These are phyloP conservation scores for Ictalurus furcatus DNA, from an alignment of 2,113 vertebrate genomes.

Conservation along the genomic window DNA sequence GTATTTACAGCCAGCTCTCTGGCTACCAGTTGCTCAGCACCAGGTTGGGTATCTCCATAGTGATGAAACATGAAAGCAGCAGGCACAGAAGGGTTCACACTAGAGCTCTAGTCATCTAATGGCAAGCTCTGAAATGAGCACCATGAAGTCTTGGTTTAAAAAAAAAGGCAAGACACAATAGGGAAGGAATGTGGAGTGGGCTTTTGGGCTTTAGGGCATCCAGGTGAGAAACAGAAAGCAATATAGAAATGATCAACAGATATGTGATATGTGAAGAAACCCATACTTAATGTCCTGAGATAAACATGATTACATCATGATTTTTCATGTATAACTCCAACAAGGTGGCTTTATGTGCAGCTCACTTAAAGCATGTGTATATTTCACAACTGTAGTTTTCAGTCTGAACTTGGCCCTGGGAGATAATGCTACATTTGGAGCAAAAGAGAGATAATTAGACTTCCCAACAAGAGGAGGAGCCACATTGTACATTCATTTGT, in stretches of 20 bases:
- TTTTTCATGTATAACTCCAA: slow-evolving; percentile 4
- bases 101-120: slow-evolving; percentile 24
- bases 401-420: not conserved
- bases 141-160: not conserved
- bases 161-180: slow-evolving; percentile 17
- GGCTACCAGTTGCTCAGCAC: slow-evolving; percentile 68
- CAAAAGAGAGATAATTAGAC: not conserved
- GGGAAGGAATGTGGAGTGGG: slow-evolving; percentile 16
- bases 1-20: slow-evolving; percentile 58
- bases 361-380: not conserved
- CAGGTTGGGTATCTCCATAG: slow-evolving; percentile 72
- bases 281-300: not conserved
- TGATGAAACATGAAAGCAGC: slow-evolving; percentile 75
- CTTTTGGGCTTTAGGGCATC: slow-evolving; percentile 30
- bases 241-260: slow-evolving; percentile 9
- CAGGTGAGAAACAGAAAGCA: slow-evolving; percentile 27
- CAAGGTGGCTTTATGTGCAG: not conserved
- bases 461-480: not conserved
- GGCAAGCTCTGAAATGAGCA: not conserved
- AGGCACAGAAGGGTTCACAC: slow-evolving; percentile 58
- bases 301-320: not conserved
- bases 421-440: not conserved
- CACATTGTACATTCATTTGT: not conserved
- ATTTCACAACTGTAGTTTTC: not conserved
- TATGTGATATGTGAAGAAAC: slow-evolving; percentile 20